Evolutionary conservation across 1,140 invertebrate species (phyloP), one percentile per base, ranked within the genome.

Genomic region (Oryctes rhinoceros): DNA sequence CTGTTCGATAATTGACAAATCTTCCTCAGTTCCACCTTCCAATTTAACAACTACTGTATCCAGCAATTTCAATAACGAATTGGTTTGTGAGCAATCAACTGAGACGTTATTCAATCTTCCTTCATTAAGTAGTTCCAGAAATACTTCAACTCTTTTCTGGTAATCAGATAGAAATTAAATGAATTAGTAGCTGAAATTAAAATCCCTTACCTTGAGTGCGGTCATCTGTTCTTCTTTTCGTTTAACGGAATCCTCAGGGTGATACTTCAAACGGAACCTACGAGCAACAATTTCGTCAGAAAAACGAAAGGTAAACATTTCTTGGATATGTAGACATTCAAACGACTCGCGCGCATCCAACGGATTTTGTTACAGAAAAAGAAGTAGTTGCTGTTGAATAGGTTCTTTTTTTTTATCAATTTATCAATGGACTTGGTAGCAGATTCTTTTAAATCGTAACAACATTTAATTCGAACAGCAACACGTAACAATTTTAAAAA

Each of bases 191-290:
- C 30, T 9, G 15, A 18, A 44, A 79, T 20, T 13, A n/a, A 10
- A 6, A 15, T 48, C 24, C 71, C 2, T 85, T 90, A 96, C 95
- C 89, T 98, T 95, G 11, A 99, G 89, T 77, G 95, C 94, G 78
- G 89, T 87, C 13, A 93, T 89, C 83, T 97, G 94, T 87, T 99
- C 97, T 39, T 97, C 94, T 89, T 96, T 97, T 59, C 96, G 90
- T 88, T 96, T 98, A 7, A 95, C 91, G 77, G 95, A 96, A 85
- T 99, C 97, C 89, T 99, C 97, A 4, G 98, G 98, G 89, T 99
- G 98, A 87, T 99, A 99, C 89, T 99, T 99, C 82, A 96, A 93
- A 89, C 98, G 98, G 91, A 99, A 99, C 98, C 98, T 99, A 88
- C 74, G 89, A 89, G 85, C 79, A 85, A 83, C 44, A 81, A 65